These are phyloP conservation scores for Trichogramma dendrolimi DNA, from an alignment of 2,888 invertebrate species.

Conservation along the genomic window DNA sequence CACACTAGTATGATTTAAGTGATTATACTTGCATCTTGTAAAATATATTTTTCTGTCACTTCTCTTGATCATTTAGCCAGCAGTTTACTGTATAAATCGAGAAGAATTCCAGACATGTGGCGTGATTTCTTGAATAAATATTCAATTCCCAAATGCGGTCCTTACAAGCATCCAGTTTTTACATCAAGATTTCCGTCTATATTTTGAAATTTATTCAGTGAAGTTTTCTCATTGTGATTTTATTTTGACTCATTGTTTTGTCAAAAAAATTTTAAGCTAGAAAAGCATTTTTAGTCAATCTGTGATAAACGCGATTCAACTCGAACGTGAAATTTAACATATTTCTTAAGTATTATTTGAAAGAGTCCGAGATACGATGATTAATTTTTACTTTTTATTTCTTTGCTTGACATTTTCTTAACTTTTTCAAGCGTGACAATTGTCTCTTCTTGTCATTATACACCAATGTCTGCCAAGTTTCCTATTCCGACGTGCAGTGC, in stretches of 20 bases:
- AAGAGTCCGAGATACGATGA: too few species aligned
- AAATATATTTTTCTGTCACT: too few species aligned
- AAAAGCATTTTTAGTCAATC: slow-evolving; percentile 17
- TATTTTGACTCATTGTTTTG: slow-evolving; percentile 16
- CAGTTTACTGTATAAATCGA: slow-evolving; percentile 20
- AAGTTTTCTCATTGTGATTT: slow-evolving; percentile 18
- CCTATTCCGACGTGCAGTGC: too few species aligned
- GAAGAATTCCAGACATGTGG: slow-evolving; percentile 21
- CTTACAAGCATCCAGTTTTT: slow-evolving; percentile 33
- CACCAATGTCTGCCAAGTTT: too few species aligned
- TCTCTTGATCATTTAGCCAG: too few species aligned
- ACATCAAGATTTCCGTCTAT: slow-evolving; percentile 5
- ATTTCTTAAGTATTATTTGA: too few species aligned
- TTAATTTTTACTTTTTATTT: too few species aligned
- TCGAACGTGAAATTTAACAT: slow-evolving; percentile 13
- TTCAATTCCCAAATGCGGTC: slow-evolving; percentile 34
- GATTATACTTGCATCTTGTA: too few species aligned
- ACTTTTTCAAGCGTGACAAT: too few species aligned
- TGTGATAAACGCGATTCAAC: slow-evolving; percentile 27
- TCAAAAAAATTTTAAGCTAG: slow-evolving; percentile 4
- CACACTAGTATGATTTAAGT: too few species aligned
- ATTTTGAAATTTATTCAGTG: slow-evolving; percentile 2
- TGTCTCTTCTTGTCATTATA: too few species aligned
- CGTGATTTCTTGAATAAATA: slow-evolving; percentile 39
- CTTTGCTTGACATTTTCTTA: too few species aligned